These are phyloP conservation scores for Pocillopora verrucosa DNA, from an alignment of 64 coral and sea anemone species.

Conservation along the genomic window DNA sequence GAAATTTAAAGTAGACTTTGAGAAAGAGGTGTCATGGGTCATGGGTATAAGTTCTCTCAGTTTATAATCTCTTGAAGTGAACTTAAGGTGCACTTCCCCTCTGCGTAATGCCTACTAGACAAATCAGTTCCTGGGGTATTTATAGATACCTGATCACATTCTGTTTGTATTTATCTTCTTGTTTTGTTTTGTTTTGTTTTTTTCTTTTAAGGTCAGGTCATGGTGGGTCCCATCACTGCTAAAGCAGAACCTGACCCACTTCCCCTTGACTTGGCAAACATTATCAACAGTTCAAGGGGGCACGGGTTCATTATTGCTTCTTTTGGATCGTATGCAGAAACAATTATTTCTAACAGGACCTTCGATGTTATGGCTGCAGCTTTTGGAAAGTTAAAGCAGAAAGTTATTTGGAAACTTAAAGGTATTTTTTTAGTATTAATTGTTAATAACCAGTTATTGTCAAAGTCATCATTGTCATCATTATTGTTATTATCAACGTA, in stretches of 20 bases:
- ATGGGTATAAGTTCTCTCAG: no score
- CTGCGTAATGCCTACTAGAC: no score
- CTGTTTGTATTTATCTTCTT: no score
- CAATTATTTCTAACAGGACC: slow-evolving; percentile 21
- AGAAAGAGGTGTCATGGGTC: no score
- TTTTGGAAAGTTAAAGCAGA: slow-evolving; percentile 74
- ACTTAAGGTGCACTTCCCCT: no score
- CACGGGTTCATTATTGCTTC: slow-evolving; percentile 72
- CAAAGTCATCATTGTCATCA: no score
- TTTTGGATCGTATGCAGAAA: slow-evolving; percentile 62
- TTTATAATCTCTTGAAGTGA: no score
- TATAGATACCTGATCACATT: no score
- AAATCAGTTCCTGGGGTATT: no score
- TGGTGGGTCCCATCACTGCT: slow-evolving; percentile 60
- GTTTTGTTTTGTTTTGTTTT: not conserved
- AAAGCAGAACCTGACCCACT: slow-evolving; percentile 35
- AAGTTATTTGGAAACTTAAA: slow-evolving; percentile 58
- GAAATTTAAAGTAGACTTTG: no score
- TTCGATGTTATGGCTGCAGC: slow-evolving; percentile 53
- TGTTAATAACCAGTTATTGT: no score
- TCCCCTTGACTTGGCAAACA: slow-evolving; percentile 45
- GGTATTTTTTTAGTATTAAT: not conserved
- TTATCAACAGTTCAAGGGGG: slow-evolving; percentile 51
- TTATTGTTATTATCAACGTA: no score
- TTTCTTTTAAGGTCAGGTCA: slow-evolving; percentile 27